A percentile compares a stretch with the other conserved stretches of the same genome.
phyloP scores from a whole-genome alignment of 1,140 invertebrate species.

The Calliopsis andreniformis region DNA sequence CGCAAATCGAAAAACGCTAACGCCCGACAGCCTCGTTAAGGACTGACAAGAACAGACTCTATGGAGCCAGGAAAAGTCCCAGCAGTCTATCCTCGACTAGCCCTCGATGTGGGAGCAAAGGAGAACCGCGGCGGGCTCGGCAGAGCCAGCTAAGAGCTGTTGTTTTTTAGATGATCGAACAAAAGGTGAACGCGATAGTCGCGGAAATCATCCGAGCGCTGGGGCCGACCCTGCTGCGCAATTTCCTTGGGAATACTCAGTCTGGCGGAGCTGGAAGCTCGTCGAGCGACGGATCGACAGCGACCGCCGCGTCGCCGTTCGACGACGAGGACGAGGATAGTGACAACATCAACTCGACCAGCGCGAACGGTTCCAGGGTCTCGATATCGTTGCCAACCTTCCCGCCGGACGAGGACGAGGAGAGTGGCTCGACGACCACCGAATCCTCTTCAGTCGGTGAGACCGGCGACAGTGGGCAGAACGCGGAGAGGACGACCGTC shows the following conservation, averaged over 20 bases:
- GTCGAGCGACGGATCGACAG: constrained; percentile 65
- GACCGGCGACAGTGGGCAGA: background rate
- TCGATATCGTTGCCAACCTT: constrained; percentile 81
- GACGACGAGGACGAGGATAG: constrained; percentile 60
- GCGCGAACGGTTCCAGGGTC: constrained; percentile 64
- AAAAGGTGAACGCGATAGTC: constrained; percentile 88
- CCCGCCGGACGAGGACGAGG: constrained; percentile 80
- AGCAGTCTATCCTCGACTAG: background rate
- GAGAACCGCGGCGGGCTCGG: no score
- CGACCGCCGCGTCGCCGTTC: constrained; percentile 73
- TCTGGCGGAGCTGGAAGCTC: constrained; percentile 68
- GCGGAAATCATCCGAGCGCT: constrained; percentile 85
- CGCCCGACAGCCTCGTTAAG: no score
- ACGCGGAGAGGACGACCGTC: constrained; percentile 9
- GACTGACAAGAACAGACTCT: no score
- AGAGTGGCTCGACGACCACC: constrained; percentile 33
- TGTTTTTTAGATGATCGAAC: constrained; percentile 89
- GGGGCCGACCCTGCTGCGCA: constrained; percentile 85
- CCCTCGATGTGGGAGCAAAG: no score
- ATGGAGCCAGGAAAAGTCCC: background rate
- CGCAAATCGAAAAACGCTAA: background rate
- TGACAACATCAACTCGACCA: constrained; percentile 36
- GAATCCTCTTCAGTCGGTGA: background rate
- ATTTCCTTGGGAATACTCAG: constrained; percentile 80
- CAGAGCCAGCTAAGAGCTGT: constrained; percentile 62